Base-by-base conservation (phyloP, 2,888 invertebrate species). In the Cryptocheilus praepositus region DNA sequence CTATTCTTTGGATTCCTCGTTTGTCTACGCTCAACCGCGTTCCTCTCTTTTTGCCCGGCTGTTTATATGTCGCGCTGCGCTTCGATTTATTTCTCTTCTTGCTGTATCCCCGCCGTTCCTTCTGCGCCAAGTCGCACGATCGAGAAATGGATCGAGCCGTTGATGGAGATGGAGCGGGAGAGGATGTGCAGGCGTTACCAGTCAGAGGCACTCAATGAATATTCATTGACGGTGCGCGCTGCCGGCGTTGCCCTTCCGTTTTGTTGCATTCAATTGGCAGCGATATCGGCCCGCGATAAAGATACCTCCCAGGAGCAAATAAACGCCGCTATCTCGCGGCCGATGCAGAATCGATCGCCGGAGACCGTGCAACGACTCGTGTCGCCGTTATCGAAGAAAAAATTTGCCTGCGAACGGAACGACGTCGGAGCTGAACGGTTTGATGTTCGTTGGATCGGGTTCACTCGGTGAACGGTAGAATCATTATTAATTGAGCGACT, bases 131-230 rank as follows among this genome's bases (percentile, higher is more conserved):
- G 25, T 5, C 49, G 15, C 52, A 21, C 19, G 52, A 52, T 52
- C 15, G 15, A 51, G 51, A 51, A 16, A 45, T 19, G 58, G 45
- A 58, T n/a, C 19, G 45, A 46, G 18, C 67, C 46, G 55, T 46
- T 45, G 51, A 65, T 58, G 67, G 62, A 68, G 64, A 64, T 49
- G 63, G 28, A 46, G 57, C 62, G 13, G 62, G 61, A 55, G 64
- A 51, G 59, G 46, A 54, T 46, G 54, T 61, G 53, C 25, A 61
- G 19, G 61, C 61, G 51, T 19, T 25, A 53, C 45, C 54, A 46
- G 36, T 59, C 45, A 57, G 66, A 63, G 71, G 56, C 60, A 59
- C 45, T 61, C 70, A 58, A 79, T 81, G 81, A 82, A 81, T 81
- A 81, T 82, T 81, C 76, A 81, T 76, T 64, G 67, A 70, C 64